Evolutionary conservation across 2,888 invertebrate species (phyloP), one percentile per base, ranked within the genome.

Genomic region (Chrysolina oricalcia): DNA sequence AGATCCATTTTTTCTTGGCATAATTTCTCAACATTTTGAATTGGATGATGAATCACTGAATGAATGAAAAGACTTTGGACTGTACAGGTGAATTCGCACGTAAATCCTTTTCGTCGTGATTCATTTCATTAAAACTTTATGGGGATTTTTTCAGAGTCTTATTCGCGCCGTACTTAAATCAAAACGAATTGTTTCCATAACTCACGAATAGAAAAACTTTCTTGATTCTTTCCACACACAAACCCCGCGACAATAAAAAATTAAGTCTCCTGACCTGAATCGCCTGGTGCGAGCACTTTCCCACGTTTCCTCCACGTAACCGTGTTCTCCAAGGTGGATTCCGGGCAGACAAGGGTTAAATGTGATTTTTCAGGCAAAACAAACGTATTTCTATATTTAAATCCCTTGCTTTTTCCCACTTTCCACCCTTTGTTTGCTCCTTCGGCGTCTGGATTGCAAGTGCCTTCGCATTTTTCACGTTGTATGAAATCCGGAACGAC

Each of bases 231-330:
- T 63, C 46, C 21, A 70, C 40, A 40, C 19, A 40, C 27, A 69
- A 35, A 53, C 17, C 13, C 0, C 11, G 56, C 17, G 15, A 48
- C 46, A 46, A 9, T 27, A 65, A 40, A 48, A 71, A 40, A 70
- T 46, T 50, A 56, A 69, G 15, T 43, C 59, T 27, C 10, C 59
- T 80, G 71, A 72, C 76, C 78, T 56, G 78, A 72, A 43, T 86
- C 85, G 11, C 90, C 90, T 69, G 89, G 88, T 81, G 89, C 88
- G 62, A 93, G 83, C 17, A 86, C 73, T 59, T 89, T 85, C 9
- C 90, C 89, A 80, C 91, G 90, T 84, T 90, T 91, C 80, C 86
- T 90, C 93, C 93, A 93, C 67, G 90, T 83, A 1, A 93, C 89
- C 70, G 88, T 85, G 53, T 90, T 90, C 67, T 90, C 89, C 69